Evolutionary conservation across 2,113 vertebrate species (phyloP).

Genomic region (Mustela nigripes): DNA sequence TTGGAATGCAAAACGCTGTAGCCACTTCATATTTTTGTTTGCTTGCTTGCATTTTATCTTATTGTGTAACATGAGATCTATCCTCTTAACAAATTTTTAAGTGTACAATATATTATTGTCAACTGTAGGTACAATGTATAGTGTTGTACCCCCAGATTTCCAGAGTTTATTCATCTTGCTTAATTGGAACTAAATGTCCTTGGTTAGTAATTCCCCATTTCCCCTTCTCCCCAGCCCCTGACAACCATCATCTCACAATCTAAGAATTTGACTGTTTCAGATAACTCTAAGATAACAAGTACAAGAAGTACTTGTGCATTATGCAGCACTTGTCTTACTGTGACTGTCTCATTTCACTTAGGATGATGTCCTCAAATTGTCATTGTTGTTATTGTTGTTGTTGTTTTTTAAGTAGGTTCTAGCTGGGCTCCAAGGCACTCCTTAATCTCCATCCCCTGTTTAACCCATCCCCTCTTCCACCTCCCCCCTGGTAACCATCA

Average conservation of each 20-base stretch:
- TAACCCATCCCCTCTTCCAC: background rate
- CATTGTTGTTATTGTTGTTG: background rate
- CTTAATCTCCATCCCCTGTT: background rate
- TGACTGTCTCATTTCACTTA: constrained; percentile 28
- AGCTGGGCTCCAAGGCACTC: background rate
- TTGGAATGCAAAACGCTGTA: background rate
- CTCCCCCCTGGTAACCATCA: background rate
- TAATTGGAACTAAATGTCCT: background rate
- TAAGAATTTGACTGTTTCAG: background rate
- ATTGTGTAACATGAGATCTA: constrained; percentile 8
- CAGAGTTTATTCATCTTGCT: constrained; percentile 1
- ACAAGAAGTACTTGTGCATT: background rate
- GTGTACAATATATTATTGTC: background rate
- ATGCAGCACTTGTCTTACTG: background rate
- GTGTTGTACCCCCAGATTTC: background rate
- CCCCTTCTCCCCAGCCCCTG: background rate
- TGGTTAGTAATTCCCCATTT: constrained; percentile 14
- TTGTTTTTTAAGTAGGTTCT: background rate
- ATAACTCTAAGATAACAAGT: background rate
- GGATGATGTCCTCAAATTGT: background rate
- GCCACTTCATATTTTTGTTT: background rate
- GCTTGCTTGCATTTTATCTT: constrained; percentile 2
- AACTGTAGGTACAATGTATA: background rate
- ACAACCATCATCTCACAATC: background rate
- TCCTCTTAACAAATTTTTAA: background rate